A percentile compares a stretch with the other conserved stretches of the same genome.
phyloP scores from a whole-genome alignment of 1,140 invertebrate species.

The Philopotamus ludificatus region DNA sequence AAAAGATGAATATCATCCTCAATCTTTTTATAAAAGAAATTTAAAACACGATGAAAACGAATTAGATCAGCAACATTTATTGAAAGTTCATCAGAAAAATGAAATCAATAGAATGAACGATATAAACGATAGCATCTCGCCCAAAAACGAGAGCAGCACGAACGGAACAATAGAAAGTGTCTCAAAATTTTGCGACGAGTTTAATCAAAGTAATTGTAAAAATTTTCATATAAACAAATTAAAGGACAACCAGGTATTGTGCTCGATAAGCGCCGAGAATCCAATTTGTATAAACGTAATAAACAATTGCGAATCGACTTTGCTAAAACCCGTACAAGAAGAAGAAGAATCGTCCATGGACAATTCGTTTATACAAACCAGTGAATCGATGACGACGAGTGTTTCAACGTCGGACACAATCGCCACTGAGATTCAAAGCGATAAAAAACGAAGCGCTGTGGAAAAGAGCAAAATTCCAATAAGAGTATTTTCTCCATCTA shows the following conservation, averaged over 20 bases:
- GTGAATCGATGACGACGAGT: conserved; percentile 66
- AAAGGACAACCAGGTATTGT: too few relatives aligned
- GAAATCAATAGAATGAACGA: conserved; percentile 54
- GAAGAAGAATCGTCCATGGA: conserved; percentile 58
- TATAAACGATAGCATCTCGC: conserved; percentile 22
- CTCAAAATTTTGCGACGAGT: too few relatives aligned
- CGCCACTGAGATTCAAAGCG: conserved; percentile 60
- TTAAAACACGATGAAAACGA: conserved; percentile 52
- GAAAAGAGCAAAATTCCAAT: conserved; percentile 54
- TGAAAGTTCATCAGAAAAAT: conserved; percentile 54
- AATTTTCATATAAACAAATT: too few relatives aligned
- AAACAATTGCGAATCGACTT: too few relatives aligned
- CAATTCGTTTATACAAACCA: conserved; percentile 50
- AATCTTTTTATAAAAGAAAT: conserved; percentile 36
- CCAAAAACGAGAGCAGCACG: too few relatives aligned
- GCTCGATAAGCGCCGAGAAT: too few relatives aligned
- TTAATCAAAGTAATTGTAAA: too few relatives aligned
- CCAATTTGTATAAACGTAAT: too few relatives aligned
- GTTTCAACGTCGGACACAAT: conserved; percentile 64
- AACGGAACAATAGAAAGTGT: too few relatives aligned
- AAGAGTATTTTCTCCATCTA: conserved; percentile 17
- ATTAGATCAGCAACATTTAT: conserved; percentile 49
- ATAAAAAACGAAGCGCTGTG: conserved; percentile 52
- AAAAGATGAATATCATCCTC: not conserved
- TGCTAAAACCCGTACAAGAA: conserved; percentile 62